A percentile compares a stretch with the other conserved stretches of the same genome.
phyloP scores from a whole-genome alignment of 2,797 vertebrate genomes.

The Labroides dimidiatus region DNA sequence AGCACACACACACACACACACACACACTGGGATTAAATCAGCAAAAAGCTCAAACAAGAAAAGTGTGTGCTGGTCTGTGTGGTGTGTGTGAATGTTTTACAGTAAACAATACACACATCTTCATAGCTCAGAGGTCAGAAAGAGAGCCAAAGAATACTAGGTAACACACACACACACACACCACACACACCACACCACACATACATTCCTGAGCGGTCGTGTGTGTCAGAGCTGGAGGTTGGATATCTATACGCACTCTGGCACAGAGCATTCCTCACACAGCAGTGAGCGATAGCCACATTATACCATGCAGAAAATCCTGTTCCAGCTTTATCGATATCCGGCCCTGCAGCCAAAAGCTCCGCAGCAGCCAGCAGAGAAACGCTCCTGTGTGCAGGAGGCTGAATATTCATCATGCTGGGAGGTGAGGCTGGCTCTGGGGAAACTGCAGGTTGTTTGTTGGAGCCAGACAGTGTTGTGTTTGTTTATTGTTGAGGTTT shows the following conservation, averaged over 20 bases:
- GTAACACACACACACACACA: not conserved
- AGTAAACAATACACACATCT: conserved; percentile 1
- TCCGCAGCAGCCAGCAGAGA: conserved; percentile 50
- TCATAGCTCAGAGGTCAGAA: conserved; percentile 41
- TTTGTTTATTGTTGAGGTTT: conserved; percentile 77
- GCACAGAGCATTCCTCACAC: conserved; percentile 59
- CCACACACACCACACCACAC: too few species aligned
- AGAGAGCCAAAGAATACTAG: conserved; percentile 28
- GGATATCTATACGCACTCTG: conserved; percentile 67
- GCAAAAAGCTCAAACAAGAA: conserved; percentile 64
- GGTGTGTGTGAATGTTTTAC: conserved; percentile 12
- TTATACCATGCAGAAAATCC: conserved; percentile 69
- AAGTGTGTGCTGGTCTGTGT: conserved; percentile 39
- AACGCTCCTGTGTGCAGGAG: conserved; percentile 56
- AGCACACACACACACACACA: conserved; percentile 49
- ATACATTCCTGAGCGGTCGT: too few species aligned
- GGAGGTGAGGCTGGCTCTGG: conserved; percentile 64
- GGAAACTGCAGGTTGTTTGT: conserved; percentile 71
- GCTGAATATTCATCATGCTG: conserved; percentile 70
- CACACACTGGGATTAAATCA: conserved; percentile 71
- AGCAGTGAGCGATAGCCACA: conserved; percentile 65
- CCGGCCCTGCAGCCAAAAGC: conserved; percentile 58
- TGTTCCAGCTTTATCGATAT: conserved; percentile 78
- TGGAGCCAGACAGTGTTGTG: conserved; percentile 70
- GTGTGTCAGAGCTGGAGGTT: conserved; percentile 57